These are phyloP conservation scores for Nyctereutes procyonoides DNA, from an alignment of 2,113 vertebrate genomes.

Conservation along the genomic window DNA sequence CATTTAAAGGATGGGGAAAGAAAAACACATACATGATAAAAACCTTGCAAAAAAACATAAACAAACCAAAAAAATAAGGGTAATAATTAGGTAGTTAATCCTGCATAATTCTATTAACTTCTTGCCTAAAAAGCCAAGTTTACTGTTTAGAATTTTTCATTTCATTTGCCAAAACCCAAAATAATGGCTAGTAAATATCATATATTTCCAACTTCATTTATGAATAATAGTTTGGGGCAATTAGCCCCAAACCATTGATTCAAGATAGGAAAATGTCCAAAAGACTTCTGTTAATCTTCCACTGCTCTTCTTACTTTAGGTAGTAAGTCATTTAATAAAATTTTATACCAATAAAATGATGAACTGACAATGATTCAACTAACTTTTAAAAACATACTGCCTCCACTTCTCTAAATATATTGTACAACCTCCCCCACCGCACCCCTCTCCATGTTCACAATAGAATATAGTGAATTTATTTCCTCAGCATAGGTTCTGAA, in stretches of 20 bases:
- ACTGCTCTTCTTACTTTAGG: background rate
- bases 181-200: background rate
- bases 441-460: background rate
- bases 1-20: background rate
- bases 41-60: background rate
- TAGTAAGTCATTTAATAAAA: background rate
- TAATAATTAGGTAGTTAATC: background rate
- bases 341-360: background rate
- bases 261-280: background rate
- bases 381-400: background rate
- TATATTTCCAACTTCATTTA: background rate
- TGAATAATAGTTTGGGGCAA: background rate
- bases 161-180: background rate
- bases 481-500: background rate
- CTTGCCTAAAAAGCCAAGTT: background rate
- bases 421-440: accelerated
- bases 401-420: background rate
- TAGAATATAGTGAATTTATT: background rate
- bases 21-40: background rate
- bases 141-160: background rate
- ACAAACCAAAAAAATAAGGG: background rate
- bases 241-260: background rate
- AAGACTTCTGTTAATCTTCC: background rate
- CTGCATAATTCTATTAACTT: background rate
- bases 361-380: background rate